Evolutionary conservation across 2,113 vertebrate genomes (phyloP).

Genomic region (Carassius gibelio): DNA sequence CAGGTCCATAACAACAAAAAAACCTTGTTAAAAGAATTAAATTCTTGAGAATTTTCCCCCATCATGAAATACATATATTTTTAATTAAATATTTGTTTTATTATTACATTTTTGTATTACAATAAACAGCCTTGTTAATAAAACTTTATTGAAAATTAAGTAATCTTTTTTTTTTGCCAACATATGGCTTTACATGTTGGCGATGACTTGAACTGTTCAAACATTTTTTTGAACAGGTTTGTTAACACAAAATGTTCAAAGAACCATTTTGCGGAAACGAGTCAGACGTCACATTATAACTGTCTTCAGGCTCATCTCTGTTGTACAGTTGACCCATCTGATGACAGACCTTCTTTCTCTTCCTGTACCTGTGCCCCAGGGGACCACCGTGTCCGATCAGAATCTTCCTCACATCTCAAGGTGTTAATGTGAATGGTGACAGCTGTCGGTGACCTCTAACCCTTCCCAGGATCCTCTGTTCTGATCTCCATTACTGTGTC

Average conservation of each 20-base stretch:
- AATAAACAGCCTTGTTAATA: too few relatives aligned
- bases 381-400: slow-evolving; percentile 36
- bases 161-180: background rate
- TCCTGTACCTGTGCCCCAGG: slow-evolving; percentile 21
- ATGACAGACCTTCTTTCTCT: slow-evolving; percentile 61
- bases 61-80: too few relatives aligned
- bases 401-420: slow-evolving; percentile 42
- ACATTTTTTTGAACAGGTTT: background rate
- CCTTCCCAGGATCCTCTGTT: slow-evolving; percentile 43
- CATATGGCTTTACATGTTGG: background rate
- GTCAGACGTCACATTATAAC: background rate
- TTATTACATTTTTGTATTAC: too few relatives aligned
- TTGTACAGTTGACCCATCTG: slow-evolving; percentile 62
- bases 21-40: too few relatives aligned
- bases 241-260: background rate
- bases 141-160: background rate
- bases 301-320: background rate
- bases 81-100: too few relatives aligned
- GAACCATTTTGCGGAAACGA: background rate
- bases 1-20: too few relatives aligned
- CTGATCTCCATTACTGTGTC: slow-evolving; percentile 4
- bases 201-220: background rate
- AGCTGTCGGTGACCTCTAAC: slow-evolving; percentile 43
- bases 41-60: too few relatives aligned
- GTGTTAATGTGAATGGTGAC: slow-evolving; percentile 29